Evolutionary conservation across 2,888 invertebrate genomes (phyloP), one percentile per base, ranked within the genome.

Genomic region (Malthinus seriepunctatus): DNA sequence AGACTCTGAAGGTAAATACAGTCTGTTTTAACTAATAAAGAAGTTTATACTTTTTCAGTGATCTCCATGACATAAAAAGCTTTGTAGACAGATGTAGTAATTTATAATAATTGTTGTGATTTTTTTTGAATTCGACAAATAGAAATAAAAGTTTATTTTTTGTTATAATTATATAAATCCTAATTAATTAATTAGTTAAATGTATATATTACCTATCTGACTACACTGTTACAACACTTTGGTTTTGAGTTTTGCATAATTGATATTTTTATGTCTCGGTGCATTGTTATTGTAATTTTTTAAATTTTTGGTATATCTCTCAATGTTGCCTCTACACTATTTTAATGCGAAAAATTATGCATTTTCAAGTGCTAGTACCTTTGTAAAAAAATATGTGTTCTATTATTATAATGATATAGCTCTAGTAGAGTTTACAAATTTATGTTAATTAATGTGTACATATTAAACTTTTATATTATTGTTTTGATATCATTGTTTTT

Each of bases 371-470:
- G 61, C 67, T 72, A 71, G 72, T 73, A 72, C 71, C 72, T 74
- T 73, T 73, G 69, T 76, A 73, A 72, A 63, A n/a, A 68, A 71
- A 70, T 73, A 72, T 75, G 75, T 76, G 71, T 71, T 68, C 48
- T 47, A 56, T 56, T 55, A 51, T 49, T 58, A 51, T 23, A 55
- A 60, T 37, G 34, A 39, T 52, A 53, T 32, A 55, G 14, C 47
- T 47, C 42, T 33, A 10, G 35, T 56, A 52, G 51, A 55, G 67
- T 64, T 70, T 62, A 67, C 59, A 62, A 66, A 68, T 72, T 74
- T 75, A 73, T 71, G 74, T 75, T 74, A 74, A 71, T 74, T 69
- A 23, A 71, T 71, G 73, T 74, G 74, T 75, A 76, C 73, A 73
- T 70, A 69, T 67, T 68, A 67, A 73, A 72, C 72, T 69, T 70